phyloP scores from a whole-genome alignment of 2,113 vertebrate genomes.

The Odocoileus hemionus region DNA sequence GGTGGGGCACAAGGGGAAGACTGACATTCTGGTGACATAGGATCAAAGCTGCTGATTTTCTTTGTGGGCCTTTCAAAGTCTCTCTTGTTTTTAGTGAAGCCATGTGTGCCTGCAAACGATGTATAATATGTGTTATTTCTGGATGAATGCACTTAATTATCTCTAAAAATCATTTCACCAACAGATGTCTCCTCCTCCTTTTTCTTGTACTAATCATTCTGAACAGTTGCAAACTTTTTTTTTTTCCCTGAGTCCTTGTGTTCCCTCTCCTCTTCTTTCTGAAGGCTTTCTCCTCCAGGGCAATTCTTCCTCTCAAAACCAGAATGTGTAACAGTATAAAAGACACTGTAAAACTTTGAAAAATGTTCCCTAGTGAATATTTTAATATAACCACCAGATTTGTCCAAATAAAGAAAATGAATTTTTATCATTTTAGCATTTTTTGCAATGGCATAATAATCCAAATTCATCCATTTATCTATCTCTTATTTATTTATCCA shows the following conservation, averaged over 20 bases:
- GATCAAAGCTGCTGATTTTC: conserved; percentile 72
- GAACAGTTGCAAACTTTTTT: conserved; percentile 52
- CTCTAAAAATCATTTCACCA: conserved; percentile 83
- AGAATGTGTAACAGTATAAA: conserved; percentile 69
- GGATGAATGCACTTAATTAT: conserved; percentile 85
- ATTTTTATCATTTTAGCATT: conserved; percentile 59
- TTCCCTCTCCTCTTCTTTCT: conserved; percentile 75
- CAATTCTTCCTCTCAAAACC: conserved; percentile 70
- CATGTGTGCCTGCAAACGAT: conserved; percentile 76
- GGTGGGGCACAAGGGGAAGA: conserved; percentile 2
- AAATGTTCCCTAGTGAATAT: conserved; percentile 59
- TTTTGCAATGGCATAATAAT: conserved; percentile 34
- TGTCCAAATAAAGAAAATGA: conserved; percentile 45
- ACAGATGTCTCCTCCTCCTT: conserved; percentile 81
- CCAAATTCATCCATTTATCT: conserved; percentile 33
- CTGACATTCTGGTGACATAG: conserved; percentile 67
- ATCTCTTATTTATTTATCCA: conserved; percentile 20
- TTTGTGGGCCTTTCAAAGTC: conserved; percentile 73
- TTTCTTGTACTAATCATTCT: conserved; percentile 79
- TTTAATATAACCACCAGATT: conserved; percentile 61
- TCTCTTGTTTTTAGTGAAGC: conserved; percentile 78
- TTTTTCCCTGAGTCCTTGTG: conserved; percentile 63
- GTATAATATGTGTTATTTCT: conserved; percentile 82
- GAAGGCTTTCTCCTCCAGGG: conserved; percentile 77
- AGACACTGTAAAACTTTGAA: conserved; percentile 70